Evolutionary conservation across 2,113 vertebrate genomes (phyloP).

Genomic region (Globicephala melas): DNA sequence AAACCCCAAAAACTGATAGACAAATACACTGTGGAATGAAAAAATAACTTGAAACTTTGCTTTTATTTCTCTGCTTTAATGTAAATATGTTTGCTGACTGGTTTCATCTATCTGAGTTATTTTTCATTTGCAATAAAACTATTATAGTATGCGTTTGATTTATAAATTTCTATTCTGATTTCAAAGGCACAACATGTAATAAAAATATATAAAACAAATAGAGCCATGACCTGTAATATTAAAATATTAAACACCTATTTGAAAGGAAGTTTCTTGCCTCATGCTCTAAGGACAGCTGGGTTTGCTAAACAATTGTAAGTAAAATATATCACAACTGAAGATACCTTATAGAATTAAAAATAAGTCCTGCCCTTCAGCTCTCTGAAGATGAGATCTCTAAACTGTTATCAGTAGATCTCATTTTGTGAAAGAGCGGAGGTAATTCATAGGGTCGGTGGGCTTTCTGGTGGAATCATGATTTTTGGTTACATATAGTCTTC

Average conservation of each 20-base stretch:
- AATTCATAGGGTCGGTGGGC: neutral
- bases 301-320: neutral
- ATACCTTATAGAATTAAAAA: neutral
- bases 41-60: neutral
- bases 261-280: neutral
- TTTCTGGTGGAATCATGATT: neutral
- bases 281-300: neutral
- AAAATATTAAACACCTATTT: slow-evolving; percentile 37
- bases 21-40: neutral
- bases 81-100: neutral
- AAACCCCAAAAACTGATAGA: neutral
- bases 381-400: neutral
- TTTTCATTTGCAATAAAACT: slow-evolving; percentile 4
- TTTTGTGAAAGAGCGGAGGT: neutral
- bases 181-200: neutral
- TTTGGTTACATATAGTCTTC: neutral
- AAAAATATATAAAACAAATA: slow-evolving; percentile 38
- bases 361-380: neutral
- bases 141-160: neutral
- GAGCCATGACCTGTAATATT: neutral
- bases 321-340: neutral
- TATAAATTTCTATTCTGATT: slow-evolving; percentile 19
- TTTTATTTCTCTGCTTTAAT: neutral
- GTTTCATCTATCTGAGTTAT: neutral
- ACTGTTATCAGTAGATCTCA: neutral